These are phyloP conservation scores for Phymanthus crucifer DNA, from an alignment of 92 coral and sea anemone genomes.

Conservation along the genomic window DNA sequence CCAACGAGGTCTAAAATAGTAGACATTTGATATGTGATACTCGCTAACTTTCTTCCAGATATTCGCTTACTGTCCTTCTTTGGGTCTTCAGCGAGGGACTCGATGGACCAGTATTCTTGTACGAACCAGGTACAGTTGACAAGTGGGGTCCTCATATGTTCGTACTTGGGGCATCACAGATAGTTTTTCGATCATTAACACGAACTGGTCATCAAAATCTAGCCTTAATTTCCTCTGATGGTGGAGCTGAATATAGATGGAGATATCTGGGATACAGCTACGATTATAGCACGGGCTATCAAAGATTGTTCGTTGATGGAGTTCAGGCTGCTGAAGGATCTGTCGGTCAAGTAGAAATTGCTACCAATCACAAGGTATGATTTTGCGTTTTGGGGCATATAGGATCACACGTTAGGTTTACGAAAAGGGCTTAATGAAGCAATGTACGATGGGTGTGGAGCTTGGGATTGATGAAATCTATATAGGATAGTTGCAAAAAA, in stretches of 20 bases:
- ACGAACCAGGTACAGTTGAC: not conserved
- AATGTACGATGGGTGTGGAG: too few relatives aligned
- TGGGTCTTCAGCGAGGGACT: slow-evolving; percentile 1
- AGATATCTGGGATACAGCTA: slow-evolving; percentile 23
- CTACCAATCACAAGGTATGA: slow-evolving; percentile 21
- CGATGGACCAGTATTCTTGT: not conserved
- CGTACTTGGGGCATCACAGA: not conserved
- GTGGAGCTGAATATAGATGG: slow-evolving; percentile 18
- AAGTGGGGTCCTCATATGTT: too few relatives aligned
- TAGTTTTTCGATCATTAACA: too few relatives aligned
- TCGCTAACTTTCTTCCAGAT: slow-evolving; percentile 9
- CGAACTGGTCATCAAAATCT: not conserved
- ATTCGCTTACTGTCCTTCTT: not conserved
- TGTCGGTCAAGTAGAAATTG: slow-evolving; percentile 32
- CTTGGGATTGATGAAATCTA: too few relatives aligned
- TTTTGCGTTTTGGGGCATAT: too few relatives aligned
- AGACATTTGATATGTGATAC: too few relatives aligned
- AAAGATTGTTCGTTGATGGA: slow-evolving; percentile 16
- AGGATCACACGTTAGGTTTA: too few relatives aligned
- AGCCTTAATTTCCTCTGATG: not conserved
- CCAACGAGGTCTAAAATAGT: too few relatives aligned
- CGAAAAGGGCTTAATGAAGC: too few relatives aligned
- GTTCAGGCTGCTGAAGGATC: not conserved
- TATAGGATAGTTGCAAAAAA: too few relatives aligned
- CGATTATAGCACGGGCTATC: slow-evolving; percentile 8